Base-by-base conservation (phyloP, 2,888 invertebrate genomes). In the Leptinotarsa juncta region DNA sequence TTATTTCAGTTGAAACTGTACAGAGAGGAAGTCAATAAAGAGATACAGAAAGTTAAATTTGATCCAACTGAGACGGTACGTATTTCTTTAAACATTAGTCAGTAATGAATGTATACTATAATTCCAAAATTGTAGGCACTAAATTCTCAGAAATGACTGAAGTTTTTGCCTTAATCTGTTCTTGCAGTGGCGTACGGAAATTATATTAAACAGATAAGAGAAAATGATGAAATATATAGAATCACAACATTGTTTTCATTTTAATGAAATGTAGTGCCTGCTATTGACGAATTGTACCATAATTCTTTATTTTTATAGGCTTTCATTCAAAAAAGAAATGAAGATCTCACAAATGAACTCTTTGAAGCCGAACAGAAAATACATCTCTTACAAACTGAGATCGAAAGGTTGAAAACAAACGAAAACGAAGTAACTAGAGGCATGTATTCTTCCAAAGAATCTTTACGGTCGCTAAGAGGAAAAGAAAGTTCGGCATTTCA, bases 1-100 rank as follows among this genome's bases (percentile, higher is more conserved):
- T 89, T 81, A 74, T 88, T 74, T n/a, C 18, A 91, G 91, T 89
- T 91, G 84, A 89, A 90, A 85, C 85, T 92, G 14, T 93, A 91
- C 83, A 90, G 91, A 77, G 92, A 92, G 81, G 92, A 93, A 84
- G 89, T 93, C 70, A 89, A 89, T 50, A 90, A 90, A 71, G 91
- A 93, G 82, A 89, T 90, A 65, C 89, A 91, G 75, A 88, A 89
- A 65, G 88, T 92, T 72, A 86, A 91, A 76, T 84, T 87, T n/a
- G 90, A 89, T 72, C 90, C 91, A 23, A 88, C 90, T 65, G 89
- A 90, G n/a, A 91, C 90, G 74, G 89, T 90, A 80, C 86, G 86
- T 82, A 53, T 49, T 57, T 49, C 42, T 69, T 2, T 26, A 67
- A 49, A 18, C 7, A 4, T 67, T 42, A 48, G n/a, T 48, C 67